These are phyloP conservation scores for Macrobrachium nipponense DNA, from an alignment of 1,140 invertebrate genomes.

Conservation along the genomic window DNA sequence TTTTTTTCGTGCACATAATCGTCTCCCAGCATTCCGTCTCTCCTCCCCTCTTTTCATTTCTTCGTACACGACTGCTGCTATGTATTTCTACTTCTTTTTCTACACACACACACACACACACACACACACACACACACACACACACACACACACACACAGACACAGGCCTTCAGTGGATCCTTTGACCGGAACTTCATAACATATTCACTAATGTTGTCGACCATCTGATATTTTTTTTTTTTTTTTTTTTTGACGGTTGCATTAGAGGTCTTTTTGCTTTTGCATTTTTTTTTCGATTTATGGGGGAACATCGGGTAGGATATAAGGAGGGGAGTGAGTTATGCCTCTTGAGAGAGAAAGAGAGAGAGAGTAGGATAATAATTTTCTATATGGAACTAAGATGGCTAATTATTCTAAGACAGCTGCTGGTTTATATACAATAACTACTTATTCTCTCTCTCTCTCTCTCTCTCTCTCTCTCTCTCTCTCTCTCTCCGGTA, in stretches of 20 bases:
- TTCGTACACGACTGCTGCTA: neutral
- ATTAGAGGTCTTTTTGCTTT: too few relatives aligned
- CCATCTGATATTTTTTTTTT: neutral
- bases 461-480: too few relatives aligned
- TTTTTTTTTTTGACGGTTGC: too few relatives aligned
- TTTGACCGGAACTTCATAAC: neutral
- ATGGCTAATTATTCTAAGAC: too few relatives aligned
- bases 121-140: slow-evolving; percentile 33
- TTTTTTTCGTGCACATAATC: neutral
- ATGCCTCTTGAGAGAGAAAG: slow-evolving; percentile 11
- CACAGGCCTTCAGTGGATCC: neutral
- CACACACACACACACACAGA: neutral
- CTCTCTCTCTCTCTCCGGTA: too few relatives aligned
- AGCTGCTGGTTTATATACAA: too few relatives aligned
- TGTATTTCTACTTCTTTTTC: neutral
- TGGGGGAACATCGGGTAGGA: too few relatives aligned
- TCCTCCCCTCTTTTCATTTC: neutral
- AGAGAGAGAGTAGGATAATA: slow-evolving; percentile 5
- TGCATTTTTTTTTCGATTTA: too few relatives aligned
- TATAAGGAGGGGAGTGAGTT: neutral
- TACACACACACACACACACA: slow-evolving; percentile 16
- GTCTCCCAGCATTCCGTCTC: neutral
- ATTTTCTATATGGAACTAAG: neutral
- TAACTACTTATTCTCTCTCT: too few relatives aligned
- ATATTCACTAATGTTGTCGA: neutral